A percentile compares a stretch with the other conserved stretches of the same genome.
Conservation (phyloP, 2,797 vertebrate species). For the Emydoidea blandingii region DNA sequence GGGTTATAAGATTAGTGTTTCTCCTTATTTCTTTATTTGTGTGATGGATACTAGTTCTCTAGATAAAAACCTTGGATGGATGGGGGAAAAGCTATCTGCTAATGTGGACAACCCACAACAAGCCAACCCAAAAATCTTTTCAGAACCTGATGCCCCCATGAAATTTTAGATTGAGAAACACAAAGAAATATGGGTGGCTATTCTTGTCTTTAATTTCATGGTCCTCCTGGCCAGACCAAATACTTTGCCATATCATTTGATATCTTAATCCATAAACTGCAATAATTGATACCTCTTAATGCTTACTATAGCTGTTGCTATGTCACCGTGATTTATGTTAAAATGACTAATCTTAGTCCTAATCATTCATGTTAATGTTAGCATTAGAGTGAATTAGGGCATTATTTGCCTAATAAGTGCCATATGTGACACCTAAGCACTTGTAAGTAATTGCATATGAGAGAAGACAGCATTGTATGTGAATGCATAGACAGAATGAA, state of each 20-base stretch:
- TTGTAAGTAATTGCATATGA: constrained; percentile 54
- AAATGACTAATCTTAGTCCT: constrained; percentile 69
- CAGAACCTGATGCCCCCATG: background rate
- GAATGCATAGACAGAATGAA: constrained; percentile 48
- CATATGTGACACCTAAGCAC: constrained; percentile 60
- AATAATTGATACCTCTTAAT: constrained; percentile 71
- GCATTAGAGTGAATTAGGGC: constrained; percentile 74
- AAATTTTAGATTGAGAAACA: background rate
- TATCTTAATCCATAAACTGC: constrained; percentile 55
- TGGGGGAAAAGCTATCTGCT: background rate
- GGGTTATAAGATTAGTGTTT: background rate
- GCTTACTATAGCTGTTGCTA: constrained; percentile 64
- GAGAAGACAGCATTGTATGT: constrained; percentile 6
- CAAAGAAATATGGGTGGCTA: background rate
- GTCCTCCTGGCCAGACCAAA: constrained; percentile 53
- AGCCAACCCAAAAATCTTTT: background rate
- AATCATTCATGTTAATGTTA: constrained; percentile 72
- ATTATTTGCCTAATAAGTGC: constrained; percentile 59
- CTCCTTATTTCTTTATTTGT: background rate
- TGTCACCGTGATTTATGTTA: constrained; percentile 63
- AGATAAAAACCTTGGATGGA: background rate
- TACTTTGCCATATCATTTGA: constrained; percentile 14
- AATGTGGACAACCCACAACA: background rate
- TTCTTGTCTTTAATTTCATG: constrained; percentile 14
- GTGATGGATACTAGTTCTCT: background rate